These are phyloP conservation scores for Anthrax anthrax DNA, from an alignment of 2,888 invertebrate species.

Conservation along the genomic window DNA sequence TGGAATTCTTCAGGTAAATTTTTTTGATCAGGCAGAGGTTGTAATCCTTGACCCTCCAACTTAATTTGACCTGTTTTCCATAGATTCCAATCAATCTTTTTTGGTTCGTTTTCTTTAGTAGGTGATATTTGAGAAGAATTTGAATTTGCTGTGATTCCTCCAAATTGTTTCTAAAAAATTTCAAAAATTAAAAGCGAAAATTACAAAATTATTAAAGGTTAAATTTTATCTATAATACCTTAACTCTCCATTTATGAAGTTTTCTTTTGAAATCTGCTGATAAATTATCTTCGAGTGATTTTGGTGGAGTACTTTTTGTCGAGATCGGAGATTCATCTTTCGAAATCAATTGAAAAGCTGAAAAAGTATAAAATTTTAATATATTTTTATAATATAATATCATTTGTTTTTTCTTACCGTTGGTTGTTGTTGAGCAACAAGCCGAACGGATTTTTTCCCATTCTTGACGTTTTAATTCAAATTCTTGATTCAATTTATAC, in stretches of 20 bases:
- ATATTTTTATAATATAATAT: background rate
- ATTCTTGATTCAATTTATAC: slow-evolving; percentile 56
- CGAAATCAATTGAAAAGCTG: slow-evolving; percentile 16
- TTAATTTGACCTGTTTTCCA: slow-evolving; percentile 40
- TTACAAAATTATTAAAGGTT: background rate
- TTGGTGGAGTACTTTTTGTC: slow-evolving; percentile 22
- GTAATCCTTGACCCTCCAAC: slow-evolving; percentile 30
- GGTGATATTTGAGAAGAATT: slow-evolving; percentile 21
- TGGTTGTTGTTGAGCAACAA: slow-evolving; percentile 15
- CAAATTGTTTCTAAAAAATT: slow-evolving; percentile 11
- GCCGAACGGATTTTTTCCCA: slow-evolving; percentile 37
- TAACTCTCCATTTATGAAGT: slow-evolving; percentile 73
- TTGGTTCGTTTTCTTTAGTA: slow-evolving; percentile 29
- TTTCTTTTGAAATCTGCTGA: slow-evolving; percentile 72
- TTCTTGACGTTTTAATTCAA: slow-evolving; percentile 55
- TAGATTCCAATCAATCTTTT: slow-evolving; percentile 46
- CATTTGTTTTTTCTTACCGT: slow-evolving; percentile 8
- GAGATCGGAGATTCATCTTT: slow-evolving; percentile 25
- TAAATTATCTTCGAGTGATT: slow-evolving; percentile 47
- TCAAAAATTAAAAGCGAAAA: background rate
- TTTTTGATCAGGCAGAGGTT: slow-evolving; percentile 43
- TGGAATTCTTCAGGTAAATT: slow-evolving; percentile 70
- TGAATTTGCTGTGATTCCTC: slow-evolving; percentile 1
- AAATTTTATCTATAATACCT: slow-evolving; percentile 9
- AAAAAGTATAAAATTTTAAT: background rate